phyloP scores from a whole-genome alignment of 1,140 invertebrate species.

The Musca domestica region DNA sequence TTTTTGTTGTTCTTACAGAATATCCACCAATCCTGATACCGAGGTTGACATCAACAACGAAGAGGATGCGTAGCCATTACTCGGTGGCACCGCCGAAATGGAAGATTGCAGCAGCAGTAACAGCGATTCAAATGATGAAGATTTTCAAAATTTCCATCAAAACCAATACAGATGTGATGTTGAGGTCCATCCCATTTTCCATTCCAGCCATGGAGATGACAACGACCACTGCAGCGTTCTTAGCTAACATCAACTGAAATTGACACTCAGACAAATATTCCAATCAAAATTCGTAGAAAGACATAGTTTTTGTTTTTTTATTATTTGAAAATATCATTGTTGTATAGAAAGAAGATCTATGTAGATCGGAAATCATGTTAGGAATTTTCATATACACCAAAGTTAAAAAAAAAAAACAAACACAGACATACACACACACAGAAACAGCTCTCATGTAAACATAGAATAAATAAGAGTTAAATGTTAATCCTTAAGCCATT shows the following conservation, averaged over 20 bases:
- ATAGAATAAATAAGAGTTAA: too few relatives aligned
- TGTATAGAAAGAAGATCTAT: too few relatives aligned
- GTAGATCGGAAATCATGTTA: too few relatives aligned
- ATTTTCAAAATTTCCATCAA: not conserved
- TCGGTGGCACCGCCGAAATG: conserved; percentile 48
- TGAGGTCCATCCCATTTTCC: too few relatives aligned
- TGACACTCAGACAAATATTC: not conserved
- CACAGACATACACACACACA: not conserved
- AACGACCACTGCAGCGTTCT: conserved; percentile 38
- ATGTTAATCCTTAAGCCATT: too few relatives aligned
- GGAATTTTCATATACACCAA: not conserved
- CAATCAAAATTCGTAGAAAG: not conserved
- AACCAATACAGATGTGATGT: too few relatives aligned
- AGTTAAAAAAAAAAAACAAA: conserved; percentile 1
- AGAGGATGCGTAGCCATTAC: conserved; percentile 53
- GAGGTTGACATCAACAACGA: conserved; percentile 42
- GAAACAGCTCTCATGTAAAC: too few relatives aligned
- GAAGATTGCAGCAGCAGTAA: conserved; percentile 34
- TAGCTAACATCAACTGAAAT: conserved; percentile 40
- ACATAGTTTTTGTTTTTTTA: too few relatives aligned
- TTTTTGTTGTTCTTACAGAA: conserved; percentile 35
- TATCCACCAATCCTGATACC: conserved; percentile 37
- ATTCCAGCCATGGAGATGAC: conserved; percentile 1
- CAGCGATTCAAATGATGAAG: conserved; percentile 29
- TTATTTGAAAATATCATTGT: too few relatives aligned